Conservation (phyloP, 2,113 vertebrate species). For the Coturnix japonica region DNA sequence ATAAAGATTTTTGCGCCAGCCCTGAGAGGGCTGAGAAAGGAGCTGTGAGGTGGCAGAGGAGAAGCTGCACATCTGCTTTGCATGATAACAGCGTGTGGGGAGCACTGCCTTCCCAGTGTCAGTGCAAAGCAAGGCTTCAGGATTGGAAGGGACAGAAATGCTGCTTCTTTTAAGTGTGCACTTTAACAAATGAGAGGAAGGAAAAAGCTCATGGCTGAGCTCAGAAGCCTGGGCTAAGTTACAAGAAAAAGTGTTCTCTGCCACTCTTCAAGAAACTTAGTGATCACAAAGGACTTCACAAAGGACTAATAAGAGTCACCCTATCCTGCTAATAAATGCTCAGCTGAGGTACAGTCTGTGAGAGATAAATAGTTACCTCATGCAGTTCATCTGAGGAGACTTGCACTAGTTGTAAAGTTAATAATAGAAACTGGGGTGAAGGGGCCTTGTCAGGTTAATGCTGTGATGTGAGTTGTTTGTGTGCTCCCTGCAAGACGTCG, state of each 20-base stretch:
- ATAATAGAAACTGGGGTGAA: constrained; percentile 59
- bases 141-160: not conserved
- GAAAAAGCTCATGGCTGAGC: not conserved
- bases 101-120: not conserved
- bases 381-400: constrained; percentile 54
- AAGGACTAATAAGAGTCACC: not conserved
- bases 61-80: not conserved
- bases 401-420: constrained; percentile 56
- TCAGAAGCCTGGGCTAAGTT: not conserved
- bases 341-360: not conserved
- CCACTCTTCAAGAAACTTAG: not conserved
- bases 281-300: not conserved
- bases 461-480: not conserved
- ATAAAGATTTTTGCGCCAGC: not conserved
- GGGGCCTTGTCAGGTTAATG: constrained; percentile 57
- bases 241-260: not conserved
- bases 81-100: not conserved
- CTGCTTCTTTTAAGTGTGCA: not conserved
- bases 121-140: not conserved
- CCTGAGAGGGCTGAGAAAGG: not conserved
- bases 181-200: not conserved
- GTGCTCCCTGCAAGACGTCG: not conserved
- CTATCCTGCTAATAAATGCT: not conserved
- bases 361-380: not conserved
- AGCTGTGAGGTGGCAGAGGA: not conserved